Percentiles rank a stretch among this genome's conserved stretches.
Conservation (phyloP, 2,797 vertebrate species). For the Psittacula derbiana region DNA sequence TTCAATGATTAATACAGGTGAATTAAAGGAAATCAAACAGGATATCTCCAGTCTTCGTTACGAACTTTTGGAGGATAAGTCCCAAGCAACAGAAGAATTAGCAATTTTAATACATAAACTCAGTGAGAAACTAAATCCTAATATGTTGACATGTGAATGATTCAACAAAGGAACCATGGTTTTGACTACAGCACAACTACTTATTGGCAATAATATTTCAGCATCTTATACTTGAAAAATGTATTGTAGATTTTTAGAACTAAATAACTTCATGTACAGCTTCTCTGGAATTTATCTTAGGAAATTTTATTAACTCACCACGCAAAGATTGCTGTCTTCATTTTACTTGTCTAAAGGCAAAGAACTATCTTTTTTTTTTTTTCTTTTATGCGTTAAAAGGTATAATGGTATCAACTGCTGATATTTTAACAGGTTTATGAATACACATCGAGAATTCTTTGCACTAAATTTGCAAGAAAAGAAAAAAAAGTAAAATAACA, state of each 20-base stretch:
- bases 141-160: slow-evolving; percentile 77
- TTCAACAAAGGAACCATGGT: neutral
- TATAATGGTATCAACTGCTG: slow-evolving; percentile 37
- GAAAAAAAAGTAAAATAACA: neutral
- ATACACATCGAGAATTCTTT: slow-evolving; percentile 40
- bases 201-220: slow-evolving; percentile 82
- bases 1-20: slow-evolving; percentile 73
- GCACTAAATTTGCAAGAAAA: slow-evolving; percentile 52
- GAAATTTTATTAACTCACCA: slow-evolving; percentile 66
- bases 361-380: neutral
- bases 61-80: slow-evolving; percentile 88
- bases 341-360: slow-evolving; percentile 54
- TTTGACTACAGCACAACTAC: slow-evolving; percentile 75
- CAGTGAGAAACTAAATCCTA: slow-evolving; percentile 83
- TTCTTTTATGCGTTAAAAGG: slow-evolving; percentile 7
- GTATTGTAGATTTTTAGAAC: slow-evolving; percentile 73
- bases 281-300: slow-evolving; percentile 69
- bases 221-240: slow-evolving; percentile 78
- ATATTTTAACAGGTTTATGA: slow-evolving; percentile 51
- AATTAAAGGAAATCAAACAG: slow-evolving; percentile 91
- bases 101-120: slow-evolving; percentile 87
- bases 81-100: slow-evolving; percentile 86
- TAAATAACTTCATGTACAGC: slow-evolving; percentile 74
- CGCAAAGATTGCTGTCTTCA: slow-evolving; percentile 18
- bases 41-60: slow-evolving; percentile 91